Evolutionary conservation across 2,113 vertebrate species (phyloP), one percentile per base, ranked within the genome.

Genomic region (Lampris megalopsis): DNA sequence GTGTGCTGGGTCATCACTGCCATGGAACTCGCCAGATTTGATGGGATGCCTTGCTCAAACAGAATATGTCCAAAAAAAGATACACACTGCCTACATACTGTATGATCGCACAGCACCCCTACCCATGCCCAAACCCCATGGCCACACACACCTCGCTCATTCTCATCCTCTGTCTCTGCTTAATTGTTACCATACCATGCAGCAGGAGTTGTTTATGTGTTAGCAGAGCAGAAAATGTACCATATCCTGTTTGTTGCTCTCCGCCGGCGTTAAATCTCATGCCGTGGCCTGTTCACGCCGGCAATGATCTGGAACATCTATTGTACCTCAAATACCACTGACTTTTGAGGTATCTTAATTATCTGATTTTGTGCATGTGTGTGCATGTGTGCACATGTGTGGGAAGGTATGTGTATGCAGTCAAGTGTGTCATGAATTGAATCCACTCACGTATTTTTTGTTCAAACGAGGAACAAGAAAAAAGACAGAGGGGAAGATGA

Each of bases 181-280:
- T 85, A 82, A 83, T 78, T 67, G 75, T 70, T 67, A 71, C 65
- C 69, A 81, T 76, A 65, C 59, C 70, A 81, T 61, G 45, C 61
- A 81, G 63, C 56, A 77, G 58, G 38, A 74, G 73, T 78, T 89
- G 79, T 86, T 86, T 84, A 82, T 73, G 83, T 75, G 62, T 68
- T 73, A 56, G 57, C 37, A 7, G 53, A 71, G 80, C 72, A 82
- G 70, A 82, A 85, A 71, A 79, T 82, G 68, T 5, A 70, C 52
- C 68, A 79, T 85, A 73, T 86, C 81, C 76, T 76, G 77, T 79
- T 77, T 86, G 60, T 71, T 84, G 53, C 74, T 75, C 36, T 72
- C 57, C 64, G 73, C 66, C 69, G 67, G 49, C 24, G 53, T 80
- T 79, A 81, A 84, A 82, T 80, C 76, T 84, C 50, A 40, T 58